A percentile compares a stretch with the other conserved stretches of the same genome.
Conservation (phyloP, 2,113 vertebrate species). For the Engraulis encrasicolus region DNA sequence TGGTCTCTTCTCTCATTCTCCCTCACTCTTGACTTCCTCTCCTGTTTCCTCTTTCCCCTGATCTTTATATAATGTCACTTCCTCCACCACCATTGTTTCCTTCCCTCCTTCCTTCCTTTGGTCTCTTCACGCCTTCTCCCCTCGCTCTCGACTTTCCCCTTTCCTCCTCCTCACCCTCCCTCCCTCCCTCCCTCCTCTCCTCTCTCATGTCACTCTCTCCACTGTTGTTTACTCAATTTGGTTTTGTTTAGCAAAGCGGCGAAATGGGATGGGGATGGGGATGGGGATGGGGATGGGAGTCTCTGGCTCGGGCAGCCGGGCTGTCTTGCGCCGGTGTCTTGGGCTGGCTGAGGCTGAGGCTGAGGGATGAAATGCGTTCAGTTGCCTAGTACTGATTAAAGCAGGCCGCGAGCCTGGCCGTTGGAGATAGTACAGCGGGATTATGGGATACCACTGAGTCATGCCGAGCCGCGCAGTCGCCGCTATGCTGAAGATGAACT, state of each 20-base stretch:
- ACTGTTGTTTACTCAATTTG: conserved; percentile 61
- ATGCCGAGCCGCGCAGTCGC: conserved; percentile 46
- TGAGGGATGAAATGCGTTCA: conserved; percentile 67
- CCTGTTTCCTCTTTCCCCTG: neutral
- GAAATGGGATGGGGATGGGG: conserved; percentile 50
- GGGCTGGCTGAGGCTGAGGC: too few species aligned
- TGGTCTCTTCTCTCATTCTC: too few species aligned
- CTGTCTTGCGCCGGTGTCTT: too few species aligned
- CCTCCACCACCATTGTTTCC: neutral
- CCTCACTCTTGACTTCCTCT: too few species aligned
- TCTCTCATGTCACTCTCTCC: conserved; percentile 27
- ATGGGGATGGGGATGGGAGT: too few species aligned
- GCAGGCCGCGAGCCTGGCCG: conserved; percentile 63
- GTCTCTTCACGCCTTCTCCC: too few species aligned
- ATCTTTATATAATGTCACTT: conserved; percentile 18
- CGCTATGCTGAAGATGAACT: conserved; percentile 57
- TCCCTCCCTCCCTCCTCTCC: neutral
- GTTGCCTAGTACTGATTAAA: conserved; percentile 70
- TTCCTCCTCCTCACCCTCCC: neutral
- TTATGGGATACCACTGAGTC: conserved; percentile 69
- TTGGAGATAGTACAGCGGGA: conserved; percentile 70
- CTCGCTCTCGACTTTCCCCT: too few species aligned
- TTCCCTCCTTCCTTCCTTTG: neutral
- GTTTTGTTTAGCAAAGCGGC: conserved; percentile 60
- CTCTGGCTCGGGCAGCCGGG: too few species aligned